Evolutionary conservation across 2,113 vertebrate species (phyloP), one percentile per base, ranked within the genome.

Genomic region (Sporophila hypoxantha): DNA sequence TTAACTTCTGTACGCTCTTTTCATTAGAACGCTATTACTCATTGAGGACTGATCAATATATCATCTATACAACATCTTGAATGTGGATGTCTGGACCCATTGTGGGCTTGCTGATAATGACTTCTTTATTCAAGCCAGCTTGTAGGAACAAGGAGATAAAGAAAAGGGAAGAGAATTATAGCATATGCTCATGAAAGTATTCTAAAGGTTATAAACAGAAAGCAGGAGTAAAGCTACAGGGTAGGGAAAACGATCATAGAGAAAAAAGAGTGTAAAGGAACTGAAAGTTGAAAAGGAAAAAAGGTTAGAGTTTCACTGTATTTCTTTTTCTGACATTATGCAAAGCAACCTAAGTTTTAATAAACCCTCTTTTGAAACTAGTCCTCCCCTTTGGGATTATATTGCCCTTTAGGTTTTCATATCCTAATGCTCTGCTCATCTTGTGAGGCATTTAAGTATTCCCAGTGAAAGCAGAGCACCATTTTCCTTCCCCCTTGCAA

Each of bases 91-190:
- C 98, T 98, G 98, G 97, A 96, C 97, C 97, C 97, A 98, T 98
- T 98, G 98, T 98, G 97, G 97, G 96, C 94, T 96, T 92, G 92
- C 97, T 98, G 98, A 98, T 98, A 98, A 98, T 98, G 98, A 97
- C 97, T 97, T 97, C 97, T 97, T 98, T 98, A 98, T 98, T 98
- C 98, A 98, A 96, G 96, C 96, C 93, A 94, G 97, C 98, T 98
- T 98, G 98, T 99, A 98, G 97, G 97, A 98, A 98, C 98, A 98
- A 97, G 98, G 94, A 98, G 98, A 98, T 98, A 98, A 98, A 98
- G 98, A 97, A 97, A 96, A 96, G 97, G 88, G 90, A 96, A 97
- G 96, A 98, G 98, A 98, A 97, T 98, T 98, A 97, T 97, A 96
- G 97, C 97, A 97, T 86, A 96, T 96, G 96, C 97, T 97, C 97